Conservation (phyloP, 2,888 invertebrate species). For the Imbricaverruca yamaguchii region DNA sequence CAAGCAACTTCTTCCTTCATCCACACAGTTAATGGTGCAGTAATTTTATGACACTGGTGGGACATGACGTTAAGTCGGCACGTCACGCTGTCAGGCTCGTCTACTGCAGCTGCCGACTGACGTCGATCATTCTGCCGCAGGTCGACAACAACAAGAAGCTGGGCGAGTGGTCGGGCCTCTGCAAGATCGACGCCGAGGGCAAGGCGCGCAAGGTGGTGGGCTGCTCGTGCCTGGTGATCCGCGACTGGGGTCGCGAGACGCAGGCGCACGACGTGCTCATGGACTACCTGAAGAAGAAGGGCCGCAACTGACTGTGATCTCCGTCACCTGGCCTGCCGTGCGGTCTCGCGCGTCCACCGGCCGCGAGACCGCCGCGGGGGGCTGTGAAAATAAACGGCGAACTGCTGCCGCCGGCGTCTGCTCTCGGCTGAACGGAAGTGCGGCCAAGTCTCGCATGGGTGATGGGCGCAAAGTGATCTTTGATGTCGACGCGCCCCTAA, state of each 20-base stretch:
- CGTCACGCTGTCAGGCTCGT: too few species aligned
- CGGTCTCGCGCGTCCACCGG: too few species aligned
- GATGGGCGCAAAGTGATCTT: too few species aligned
- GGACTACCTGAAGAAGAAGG: constrained; percentile 71
- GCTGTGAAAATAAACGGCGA: background rate
- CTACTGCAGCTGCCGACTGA: too few species aligned
- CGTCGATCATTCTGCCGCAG: background rate
- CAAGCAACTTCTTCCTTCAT: too few species aligned
- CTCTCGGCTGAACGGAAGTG: too few species aligned
- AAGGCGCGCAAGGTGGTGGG: constrained; percentile 98
- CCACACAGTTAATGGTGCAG: too few species aligned
- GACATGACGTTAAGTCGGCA: too few species aligned
- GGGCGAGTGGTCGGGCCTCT: constrained; percentile 98
- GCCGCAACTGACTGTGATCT: background rate
- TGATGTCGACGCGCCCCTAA: too few species aligned
- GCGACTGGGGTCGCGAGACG: constrained; percentile 97
- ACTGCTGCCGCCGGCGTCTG: too few species aligned
- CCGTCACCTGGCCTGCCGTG: background rate
- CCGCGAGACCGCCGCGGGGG: background rate
- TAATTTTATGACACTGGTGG: too few species aligned
- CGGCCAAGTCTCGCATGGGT: too few species aligned
- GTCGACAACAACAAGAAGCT: constrained; percentile 97
- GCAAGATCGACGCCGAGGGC: constrained; percentile 98
- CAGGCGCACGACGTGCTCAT: constrained; percentile 89
- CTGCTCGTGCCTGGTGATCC: constrained; percentile 83